phyloP scores from a whole-genome alignment of 2,888 invertebrate genomes.

The Hypolimnas misippus region DNA sequence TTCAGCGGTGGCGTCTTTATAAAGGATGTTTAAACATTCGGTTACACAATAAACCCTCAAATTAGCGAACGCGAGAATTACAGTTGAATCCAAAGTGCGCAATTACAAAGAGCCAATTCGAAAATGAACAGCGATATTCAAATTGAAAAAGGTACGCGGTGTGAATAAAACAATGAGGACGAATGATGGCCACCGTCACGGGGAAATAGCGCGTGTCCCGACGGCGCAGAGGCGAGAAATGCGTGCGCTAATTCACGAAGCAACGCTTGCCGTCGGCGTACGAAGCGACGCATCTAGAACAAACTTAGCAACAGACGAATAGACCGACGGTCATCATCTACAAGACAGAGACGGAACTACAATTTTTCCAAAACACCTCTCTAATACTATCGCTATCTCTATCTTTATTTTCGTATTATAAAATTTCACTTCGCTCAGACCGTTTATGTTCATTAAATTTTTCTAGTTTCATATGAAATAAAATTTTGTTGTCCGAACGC shows the following conservation, averaged over 20 bases:
- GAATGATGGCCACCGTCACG: slow-evolving; percentile 6
- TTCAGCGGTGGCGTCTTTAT: slow-evolving; percentile 65
- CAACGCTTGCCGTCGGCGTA: slow-evolving; percentile 50
- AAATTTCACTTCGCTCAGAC: background rate
- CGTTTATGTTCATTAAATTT: background rate
- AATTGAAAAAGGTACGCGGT: slow-evolving; percentile 80
- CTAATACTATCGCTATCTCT: slow-evolving; percentile 1
- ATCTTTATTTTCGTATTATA: background rate
- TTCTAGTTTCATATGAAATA: slow-evolving; percentile 23
- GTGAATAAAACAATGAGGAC: slow-evolving; percentile 75
- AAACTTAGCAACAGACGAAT: slow-evolving; percentile 29
- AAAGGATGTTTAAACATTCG: slow-evolving; percentile 70
- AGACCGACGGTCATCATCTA: background rate
- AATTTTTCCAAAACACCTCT: background rate
- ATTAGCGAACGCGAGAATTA: slow-evolving; percentile 79
- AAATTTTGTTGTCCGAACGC: slow-evolving; percentile 46
- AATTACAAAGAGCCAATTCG: slow-evolving; percentile 79
- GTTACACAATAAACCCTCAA: slow-evolving; percentile 76
- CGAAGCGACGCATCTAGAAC: slow-evolving; percentile 61
- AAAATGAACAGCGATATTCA: slow-evolving; percentile 82
- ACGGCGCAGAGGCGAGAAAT: slow-evolving; percentile 25
- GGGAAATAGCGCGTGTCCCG: slow-evolving; percentile 1
- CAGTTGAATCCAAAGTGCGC: slow-evolving; percentile 80
- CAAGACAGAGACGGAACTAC: background rate
- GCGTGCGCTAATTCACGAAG: slow-evolving; percentile 9